Percentiles rank a stretch among this genome's conserved stretches.
phyloP scores from a whole-genome alignment of 2,113 vertebrate species.

The Myrmecophaga tridactyla region DNA sequence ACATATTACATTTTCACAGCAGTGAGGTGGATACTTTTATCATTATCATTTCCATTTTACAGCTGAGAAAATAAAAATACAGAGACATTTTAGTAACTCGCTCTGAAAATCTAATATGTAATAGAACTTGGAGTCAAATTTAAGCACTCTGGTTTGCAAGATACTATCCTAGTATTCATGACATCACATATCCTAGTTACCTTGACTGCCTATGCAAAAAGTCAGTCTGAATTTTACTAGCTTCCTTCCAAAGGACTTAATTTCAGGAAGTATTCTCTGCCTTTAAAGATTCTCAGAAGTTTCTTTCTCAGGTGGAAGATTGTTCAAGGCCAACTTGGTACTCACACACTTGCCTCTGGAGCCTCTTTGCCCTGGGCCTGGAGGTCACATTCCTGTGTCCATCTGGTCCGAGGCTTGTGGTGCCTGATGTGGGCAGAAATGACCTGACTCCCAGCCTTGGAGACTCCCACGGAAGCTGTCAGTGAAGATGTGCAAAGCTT shows the following conservation, averaged over 20 bases:
- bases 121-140: neutral
- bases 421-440: neutral
- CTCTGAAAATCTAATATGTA: neutral
- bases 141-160: neutral
- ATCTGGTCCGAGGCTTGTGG: neutral
- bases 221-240: neutral
- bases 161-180: neutral
- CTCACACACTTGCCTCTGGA: neutral
- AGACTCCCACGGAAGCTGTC: neutral
- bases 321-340: neutral
- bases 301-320: slow-evolving; percentile 13
- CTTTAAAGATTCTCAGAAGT: slow-evolving; percentile 17
- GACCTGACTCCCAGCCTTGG: neutral
- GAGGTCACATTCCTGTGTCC: neutral
- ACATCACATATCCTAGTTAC: neutral
- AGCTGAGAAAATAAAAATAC: neutral
- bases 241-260: neutral
- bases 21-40: neutral
- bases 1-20: neutral
- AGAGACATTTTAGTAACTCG: neutral
- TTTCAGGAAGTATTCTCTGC: neutral
- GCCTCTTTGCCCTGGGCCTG: neutral
- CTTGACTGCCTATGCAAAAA: neutral
- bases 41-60: neutral
- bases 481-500: neutral